Conservation (phyloP, 1,140 invertebrate genomes). For the Holotrichia oblita region DNA sequence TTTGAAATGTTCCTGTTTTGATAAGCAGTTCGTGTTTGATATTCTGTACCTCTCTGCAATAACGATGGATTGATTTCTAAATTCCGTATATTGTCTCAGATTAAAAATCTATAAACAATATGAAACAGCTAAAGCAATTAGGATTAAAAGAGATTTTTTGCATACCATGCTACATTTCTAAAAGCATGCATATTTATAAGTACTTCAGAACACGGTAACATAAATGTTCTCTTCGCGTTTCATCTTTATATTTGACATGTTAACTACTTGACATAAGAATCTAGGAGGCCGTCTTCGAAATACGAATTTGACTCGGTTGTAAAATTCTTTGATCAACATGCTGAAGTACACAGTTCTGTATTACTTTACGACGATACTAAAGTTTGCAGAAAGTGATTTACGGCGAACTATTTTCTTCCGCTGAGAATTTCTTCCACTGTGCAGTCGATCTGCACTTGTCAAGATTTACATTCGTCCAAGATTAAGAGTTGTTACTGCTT, state of each 20-base stretch:
- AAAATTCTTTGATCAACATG: neutral
- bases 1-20: too few species aligned
- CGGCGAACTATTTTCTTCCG: conserved; percentile 11
- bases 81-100: too few species aligned
- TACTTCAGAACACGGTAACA: neutral
- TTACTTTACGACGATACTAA: neutral
- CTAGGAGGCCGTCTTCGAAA: neutral
- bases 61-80: too few species aligned
- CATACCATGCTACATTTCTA: neutral
- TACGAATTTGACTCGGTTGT: neutral
- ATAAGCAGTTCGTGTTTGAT: too few species aligned
- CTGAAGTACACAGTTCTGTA: neutral
- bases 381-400: neutral
- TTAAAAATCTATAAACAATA: too few species aligned
- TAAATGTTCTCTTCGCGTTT: neutral
- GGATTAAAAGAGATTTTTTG: too few species aligned
- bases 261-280: neutral
- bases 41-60: too few species aligned
- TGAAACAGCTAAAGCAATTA: too few species aligned
- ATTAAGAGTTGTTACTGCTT: neutral
- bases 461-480: neutral
- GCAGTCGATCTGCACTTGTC: neutral
- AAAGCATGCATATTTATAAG: neutral
- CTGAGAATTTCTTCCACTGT: neutral
- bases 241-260: neutral